Evolutionary conservation across 2,113 vertebrate genomes (phyloP).

Genomic region (Oreocharis arfaki): DNA sequence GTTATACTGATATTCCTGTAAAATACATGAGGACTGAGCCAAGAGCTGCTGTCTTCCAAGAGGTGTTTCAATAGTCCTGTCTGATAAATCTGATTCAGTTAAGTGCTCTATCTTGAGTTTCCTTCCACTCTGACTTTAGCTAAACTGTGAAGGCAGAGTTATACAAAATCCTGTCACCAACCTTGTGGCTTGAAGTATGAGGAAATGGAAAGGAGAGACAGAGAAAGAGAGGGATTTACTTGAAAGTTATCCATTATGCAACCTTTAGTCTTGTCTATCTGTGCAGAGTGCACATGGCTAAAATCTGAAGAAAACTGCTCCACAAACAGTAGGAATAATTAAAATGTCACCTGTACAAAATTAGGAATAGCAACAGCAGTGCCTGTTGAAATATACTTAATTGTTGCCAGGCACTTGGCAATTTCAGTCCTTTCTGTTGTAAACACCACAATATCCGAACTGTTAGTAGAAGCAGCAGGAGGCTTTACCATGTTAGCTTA

Average conservation of each 20-base stretch:
- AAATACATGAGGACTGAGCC: slow-evolving; percentile 2
- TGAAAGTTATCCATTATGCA: background rate
- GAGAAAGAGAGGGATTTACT: background rate
- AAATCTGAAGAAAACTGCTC: background rate
- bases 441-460: background rate
- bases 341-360: background rate
- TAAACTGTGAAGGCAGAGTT: background rate
- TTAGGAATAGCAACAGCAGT: background rate
- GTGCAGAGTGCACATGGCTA: too few relatives aligned
- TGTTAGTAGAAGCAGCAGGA: background rate
- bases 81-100: slow-evolving; percentile 34
- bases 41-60: slow-evolving; percentile 2
- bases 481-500: background rate
- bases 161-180: background rate
- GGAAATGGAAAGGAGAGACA: background rate
- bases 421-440: background rate
- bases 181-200: background rate
- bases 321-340: background rate
- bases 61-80: background rate
- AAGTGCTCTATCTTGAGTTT: slow-evolving; percentile 16
- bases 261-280: too few relatives aligned
- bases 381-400: background rate
- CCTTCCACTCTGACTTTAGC: background rate
- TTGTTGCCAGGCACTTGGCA: background rate
- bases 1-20: slow-evolving; percentile 46